These are phyloP conservation scores for Dallia pectoralis DNA, from an alignment of 2,797 vertebrate species.

Conservation along the genomic window DNA sequence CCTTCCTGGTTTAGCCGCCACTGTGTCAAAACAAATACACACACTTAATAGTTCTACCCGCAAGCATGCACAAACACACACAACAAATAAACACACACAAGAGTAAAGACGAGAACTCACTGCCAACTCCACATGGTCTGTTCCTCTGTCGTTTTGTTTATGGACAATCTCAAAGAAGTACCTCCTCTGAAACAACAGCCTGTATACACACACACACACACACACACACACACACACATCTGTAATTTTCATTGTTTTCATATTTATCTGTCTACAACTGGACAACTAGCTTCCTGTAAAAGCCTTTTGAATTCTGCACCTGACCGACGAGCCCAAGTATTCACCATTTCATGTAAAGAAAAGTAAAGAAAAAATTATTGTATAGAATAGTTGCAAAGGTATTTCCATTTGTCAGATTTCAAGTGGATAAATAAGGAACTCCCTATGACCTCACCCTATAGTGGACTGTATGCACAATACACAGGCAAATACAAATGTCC, in stretches of 20 bases:
- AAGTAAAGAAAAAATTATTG: no score
- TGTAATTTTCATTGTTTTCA: no score
- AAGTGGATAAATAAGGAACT: no score
- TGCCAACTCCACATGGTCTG: conserved; percentile 90
- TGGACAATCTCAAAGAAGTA: conserved; percentile 96
- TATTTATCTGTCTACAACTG: no score
- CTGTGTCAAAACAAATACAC: conserved; percentile 69
- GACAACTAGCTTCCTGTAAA: background rate
- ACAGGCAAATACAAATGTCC: no score
- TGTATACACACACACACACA: conserved; percentile 60
- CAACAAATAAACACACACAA: background rate
- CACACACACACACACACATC: background rate
- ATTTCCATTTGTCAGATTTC: no score
- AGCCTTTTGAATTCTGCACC: no score
- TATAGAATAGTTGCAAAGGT: no score
- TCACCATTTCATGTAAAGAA: no score
- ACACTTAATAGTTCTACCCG: background rate
- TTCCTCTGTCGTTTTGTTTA: conserved; percentile 86
- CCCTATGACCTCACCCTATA: no score
- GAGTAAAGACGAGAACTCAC: conserved; percentile 74
- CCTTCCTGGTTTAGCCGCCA: conserved; percentile 79
- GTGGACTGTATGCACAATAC: no score
- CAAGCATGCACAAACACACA: conserved; percentile 4
- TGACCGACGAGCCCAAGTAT: no score
- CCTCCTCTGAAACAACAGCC: conserved; percentile 75